Evolutionary conservation across 2,888 invertebrate genomes (phyloP), one percentile per base, ranked within the genome.

Genomic region (Orthonevra nobilis): DNA sequence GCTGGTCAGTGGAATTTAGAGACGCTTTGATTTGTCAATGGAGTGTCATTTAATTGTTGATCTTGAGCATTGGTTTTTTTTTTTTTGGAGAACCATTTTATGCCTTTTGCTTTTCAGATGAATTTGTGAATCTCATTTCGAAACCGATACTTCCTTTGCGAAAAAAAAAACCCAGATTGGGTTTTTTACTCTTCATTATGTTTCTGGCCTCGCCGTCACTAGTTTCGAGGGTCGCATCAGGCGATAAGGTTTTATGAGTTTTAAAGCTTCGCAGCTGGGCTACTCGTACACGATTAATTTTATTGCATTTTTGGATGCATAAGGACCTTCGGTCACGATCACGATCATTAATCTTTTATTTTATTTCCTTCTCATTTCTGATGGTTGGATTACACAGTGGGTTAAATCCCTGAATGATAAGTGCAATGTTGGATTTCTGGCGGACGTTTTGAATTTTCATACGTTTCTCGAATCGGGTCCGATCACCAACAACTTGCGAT

Each of bases 231-330:
- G 50, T 50, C 58, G 32, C 14, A 2, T 7, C 42, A 34, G 2
- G 40, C 42, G 61, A 75, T 69, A 63, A 63, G 52, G n/a, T 64
- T 72, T 77, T 40, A 60, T 54, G 50, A 56, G 69, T 48, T 48
- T 69, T 46, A 50, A 23, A 44, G 60, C 32, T 34, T 36, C 17
- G 1, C 3, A n/a, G n/a, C n/a, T n/a, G n/a, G n/a, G n/a, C n/a
- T n/a, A n/a, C n/a, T n/a, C n/a, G n/a, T n/a, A n/a, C n/a, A n/a
- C n/a, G n/a, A n/a, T n/a, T n/a, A n/a, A n/a, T n/a, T n/a, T n/a
- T n/a, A n/a, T n/a, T n/a, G n/a, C n/a, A n/a, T n/a, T n/a, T n/a
- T n/a, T n/a, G n/a, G n/a, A n/a, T n/a, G n/a, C n/a, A n/a, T n/a
- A n/a, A n/a, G n/a, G n/a, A n/a, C n/a, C n/a, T n/a, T n/a, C n/a